Evolutionary conservation across 2,113 vertebrate species (phyloP), one percentile per base, ranked within the genome.

Genomic region (Onychostruthus taczanowskii): DNA sequence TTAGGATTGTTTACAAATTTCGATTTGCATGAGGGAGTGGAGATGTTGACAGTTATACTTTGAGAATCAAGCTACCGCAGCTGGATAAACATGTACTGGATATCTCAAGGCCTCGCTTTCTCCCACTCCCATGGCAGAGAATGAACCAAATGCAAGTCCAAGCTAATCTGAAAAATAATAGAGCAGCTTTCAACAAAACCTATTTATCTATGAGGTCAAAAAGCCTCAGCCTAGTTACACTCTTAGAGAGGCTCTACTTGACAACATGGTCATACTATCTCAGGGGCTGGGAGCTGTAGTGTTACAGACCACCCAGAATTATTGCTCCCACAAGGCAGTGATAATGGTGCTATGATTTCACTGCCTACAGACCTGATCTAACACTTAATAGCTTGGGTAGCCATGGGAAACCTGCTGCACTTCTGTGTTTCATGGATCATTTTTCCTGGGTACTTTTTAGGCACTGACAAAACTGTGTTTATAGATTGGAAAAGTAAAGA

Each of bases 101-200:
- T 87, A 70, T 95, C 85, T 94, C 82, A 74, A 93, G 85, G 80
- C 79, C 58, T 78, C 4, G 18, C 56, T 47, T 31, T 70, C 82
- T 70, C 64, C 90, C 47, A 63, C 58, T 89, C 81, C 75, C 59
- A 5, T n/a, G 41, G 49, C 75, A 87, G 47, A 94, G 84, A 95
- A 92, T 84, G 77, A 93, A 76, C 58, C 69, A 87, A 93, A 91
- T 89, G 53, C 84, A 92, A 94, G 90, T 82, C 84, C 74, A 85
- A 91, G 79, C 92, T 95, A 94, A 97, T 94, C 89, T 96, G 92
- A 96, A 94, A 97, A 96, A 93, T 94, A 96, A 96, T 95, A 87
- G 89, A 93, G 30, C 18, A 22, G 89, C 83, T 95, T 93, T 97
- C 94, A 95, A 91, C 89, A 96, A 93, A 96, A 94, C 77, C 92